These are phyloP conservation scores for Sceloporus tristichus DNA, from an alignment of 2,113 vertebrate genomes.

Conservation along the genomic window DNA sequence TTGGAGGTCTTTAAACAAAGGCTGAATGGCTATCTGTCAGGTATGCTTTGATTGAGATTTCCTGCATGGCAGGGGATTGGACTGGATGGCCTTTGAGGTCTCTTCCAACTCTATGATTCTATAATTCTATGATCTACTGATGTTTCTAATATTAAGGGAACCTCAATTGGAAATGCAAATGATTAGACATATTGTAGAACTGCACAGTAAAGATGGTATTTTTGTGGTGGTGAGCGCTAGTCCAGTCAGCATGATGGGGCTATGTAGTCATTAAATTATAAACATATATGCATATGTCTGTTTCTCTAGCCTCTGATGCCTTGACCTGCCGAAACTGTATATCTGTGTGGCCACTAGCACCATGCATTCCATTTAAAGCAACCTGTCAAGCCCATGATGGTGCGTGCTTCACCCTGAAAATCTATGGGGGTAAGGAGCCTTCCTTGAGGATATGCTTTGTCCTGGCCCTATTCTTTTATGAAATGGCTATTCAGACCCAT, in stretches of 20 bases:
- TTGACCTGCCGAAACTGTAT: neutral
- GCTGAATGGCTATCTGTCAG: no score
- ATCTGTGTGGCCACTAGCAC: neutral
- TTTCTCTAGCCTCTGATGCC: neutral
- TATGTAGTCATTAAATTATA: neutral
- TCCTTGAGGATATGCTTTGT: neutral
- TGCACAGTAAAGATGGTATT: neutral
- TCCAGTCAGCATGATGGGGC: no score
- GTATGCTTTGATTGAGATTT: no score
- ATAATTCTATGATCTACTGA: no score
- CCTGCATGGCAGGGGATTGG: no score
- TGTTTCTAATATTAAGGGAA: neutral
- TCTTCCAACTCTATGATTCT: no score
- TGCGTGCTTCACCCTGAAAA: neutral
- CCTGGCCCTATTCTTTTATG: neutral
- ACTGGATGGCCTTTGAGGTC: no score
- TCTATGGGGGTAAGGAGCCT: conserved; percentile 6
- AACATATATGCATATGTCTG: neutral
- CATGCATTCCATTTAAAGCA: neutral
- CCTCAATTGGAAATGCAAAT: neutral
- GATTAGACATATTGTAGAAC: neutral
- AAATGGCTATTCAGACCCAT: neutral
- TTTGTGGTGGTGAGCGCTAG: neutral
- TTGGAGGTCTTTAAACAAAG: no score
- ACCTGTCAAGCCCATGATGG: neutral